Base-by-base conservation (phyloP, 2,888 invertebrate species). In the Ennomos erosarius region DNA sequence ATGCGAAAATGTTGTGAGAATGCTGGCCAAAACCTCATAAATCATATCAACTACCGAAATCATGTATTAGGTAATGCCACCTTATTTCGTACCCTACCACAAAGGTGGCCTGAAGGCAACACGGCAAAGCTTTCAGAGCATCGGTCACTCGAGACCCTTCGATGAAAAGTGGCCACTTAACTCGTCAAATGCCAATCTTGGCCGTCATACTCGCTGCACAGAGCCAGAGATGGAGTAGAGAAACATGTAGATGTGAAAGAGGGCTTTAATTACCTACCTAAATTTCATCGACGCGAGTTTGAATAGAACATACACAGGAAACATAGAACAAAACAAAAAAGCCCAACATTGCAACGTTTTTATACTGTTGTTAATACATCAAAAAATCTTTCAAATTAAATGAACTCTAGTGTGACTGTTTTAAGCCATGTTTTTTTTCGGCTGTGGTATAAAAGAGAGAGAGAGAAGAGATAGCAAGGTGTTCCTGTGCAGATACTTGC, bases 131-230 rank as follows among this genome's bases (percentile, higher is more conserved):
- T 90, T 87, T 91, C 82, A 89, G 82, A 76, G 79, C 82, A 88
- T 90, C 89, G 88, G 85, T 90, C 88, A 89, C 81, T 79, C 76
- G 75, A 26, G 79, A 81, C 84, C 87, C 79, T 85, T 82, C 82
- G 84, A 86, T 88, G 88, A 87, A 87, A 89, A 89, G 87, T 88
- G 83, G 80, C 88, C 89, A 90, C 90, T 90, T 90, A 87, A 80
- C 84, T 84, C 86, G 88, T 90, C 91, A 90, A 85, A 83, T 70
- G 88, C 85, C 88, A 88, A 87, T 88, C 87, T 74, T 73, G 71
- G 73, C 73, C 73, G 80, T 74, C 73, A 77, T 78, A 76, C 71
- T 69, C 72, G 63, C 46, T 77, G 79, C 75, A 69, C 70, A 65
- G 39, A 12, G 10, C 50, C 72, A 74, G 55, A 68, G 73, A 67